Percentiles rank a stretch among this genome's conserved stretches.
Evolutionary conservation across 2,113 vertebrate genomes (phyloP).

Genomic region (Psammodynastes pulverulentus): DNA sequence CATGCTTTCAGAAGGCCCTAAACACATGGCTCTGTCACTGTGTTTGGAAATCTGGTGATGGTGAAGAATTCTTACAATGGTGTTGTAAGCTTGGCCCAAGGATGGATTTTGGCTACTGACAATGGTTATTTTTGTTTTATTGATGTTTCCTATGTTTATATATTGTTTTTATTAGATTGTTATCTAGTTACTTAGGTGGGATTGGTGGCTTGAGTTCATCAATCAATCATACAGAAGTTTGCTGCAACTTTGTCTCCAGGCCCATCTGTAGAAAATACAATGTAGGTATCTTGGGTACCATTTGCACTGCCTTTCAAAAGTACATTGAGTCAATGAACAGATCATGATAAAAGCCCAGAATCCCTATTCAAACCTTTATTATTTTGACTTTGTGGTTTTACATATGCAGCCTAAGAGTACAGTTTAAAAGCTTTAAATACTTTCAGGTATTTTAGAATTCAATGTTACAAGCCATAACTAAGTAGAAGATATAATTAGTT

Average conservation of each 20-base stretch:
- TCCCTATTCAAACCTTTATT: too few relatives aligned
- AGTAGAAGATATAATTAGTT: constrained; percentile 70
- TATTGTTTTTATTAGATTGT: background rate
- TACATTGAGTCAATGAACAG: too few relatives aligned
- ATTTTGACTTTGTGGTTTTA: background rate
- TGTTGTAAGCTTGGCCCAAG: background rate
- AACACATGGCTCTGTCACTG: background rate
- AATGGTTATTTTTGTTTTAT: background rate
- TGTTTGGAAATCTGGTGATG: background rate
- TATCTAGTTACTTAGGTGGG: background rate
- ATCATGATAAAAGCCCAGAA: too few relatives aligned
- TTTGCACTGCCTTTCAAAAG: too few relatives aligned
- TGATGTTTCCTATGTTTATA: background rate
- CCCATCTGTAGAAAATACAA: background rate
- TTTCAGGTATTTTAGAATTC: constrained; percentile 27
- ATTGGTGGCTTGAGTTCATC: background rate
- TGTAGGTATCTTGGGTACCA: too few relatives aligned
- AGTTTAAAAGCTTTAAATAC: constrained; percentile 40
- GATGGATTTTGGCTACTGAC: background rate
- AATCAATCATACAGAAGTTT: too few relatives aligned
- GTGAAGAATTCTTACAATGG: background rate
- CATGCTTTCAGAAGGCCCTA: background rate
- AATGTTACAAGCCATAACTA: constrained; percentile 57
- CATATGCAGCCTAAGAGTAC: background rate
- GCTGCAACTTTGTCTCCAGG: background rate